Evolutionary conservation across 2,113 vertebrate species (phyloP), one percentile per base, ranked within the genome.

Genomic region (human): DNA sequence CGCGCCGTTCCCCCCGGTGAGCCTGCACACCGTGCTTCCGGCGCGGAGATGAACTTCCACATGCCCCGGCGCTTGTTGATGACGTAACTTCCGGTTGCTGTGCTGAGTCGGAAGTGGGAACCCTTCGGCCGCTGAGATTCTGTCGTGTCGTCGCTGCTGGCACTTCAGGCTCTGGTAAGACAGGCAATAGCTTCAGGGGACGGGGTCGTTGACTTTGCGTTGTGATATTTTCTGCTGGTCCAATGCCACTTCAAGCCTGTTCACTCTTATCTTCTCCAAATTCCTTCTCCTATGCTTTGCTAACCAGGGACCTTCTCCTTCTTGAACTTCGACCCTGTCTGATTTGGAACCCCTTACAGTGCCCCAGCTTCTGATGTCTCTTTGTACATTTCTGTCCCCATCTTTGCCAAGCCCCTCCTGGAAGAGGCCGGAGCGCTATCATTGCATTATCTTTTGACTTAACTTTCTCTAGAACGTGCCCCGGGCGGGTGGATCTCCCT

Each of bases 161-260:
- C 90, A 85, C 32, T 78, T 89, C 78, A 96, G 97, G 97, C 96
- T 96, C 97, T 79, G 98, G 97, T 98, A 97, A 97, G 97, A 85
- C 40, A 89, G 23, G 18, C 35, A 32, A 48, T 66, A 61, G 75
- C 88, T 59, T n/a, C 45, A 61, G 82, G 79, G 79, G 50, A 91
- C 30, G 80, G 70, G 25, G 12, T 64, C 38, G 5, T 73, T 48
- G 11, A 32, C 45, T 45, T 78, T 52, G 40, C 43, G 20, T 1
- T 48, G 73, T 43, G 43, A 3, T 20, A 35, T 83, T 83, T 72
- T 57, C 75, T 75, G 16, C 80, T 59, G 4, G 50, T 85, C 30
- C 27, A 64, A 32, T 76, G 64, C 43, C 40, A 25, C 50, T 22
- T 23, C 45, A 12, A 64, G 35, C 70, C 30, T 86, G 61, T 83